Evolutionary conservation across 2,797 vertebrate species (phyloP), one percentile per base, ranked within the genome.

Genomic region (Rhinella marina): DNA sequence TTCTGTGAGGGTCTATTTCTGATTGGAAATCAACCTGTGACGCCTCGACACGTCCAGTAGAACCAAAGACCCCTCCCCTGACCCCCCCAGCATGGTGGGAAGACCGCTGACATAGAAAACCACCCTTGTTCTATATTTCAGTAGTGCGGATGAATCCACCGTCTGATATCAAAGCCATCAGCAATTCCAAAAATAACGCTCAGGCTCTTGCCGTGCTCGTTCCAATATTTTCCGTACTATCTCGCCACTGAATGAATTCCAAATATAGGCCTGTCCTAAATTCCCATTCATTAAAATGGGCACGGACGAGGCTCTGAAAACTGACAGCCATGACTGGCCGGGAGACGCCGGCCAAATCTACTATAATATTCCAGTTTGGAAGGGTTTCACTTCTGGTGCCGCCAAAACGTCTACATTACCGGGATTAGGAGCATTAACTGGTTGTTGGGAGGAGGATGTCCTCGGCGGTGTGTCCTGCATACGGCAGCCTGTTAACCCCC

Each of bases 371-470:
- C 84, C 79, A 83, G 80, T 75, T 86, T 89, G 88, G 88, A 89
- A 70, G 54, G 62, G 59, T 86, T 83, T 86, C 79, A 66, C 61
- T 76, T 62, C 79, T 76, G 80, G 70, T 72, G 84, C 76, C 80
- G 88, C 88, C 88, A 89, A 83, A 72, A 86, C 27, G 84, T 89
- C 88, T 89, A 79, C 79, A 89, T 89, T 89, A 89, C 88, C 84
- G 29, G 73, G 84, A 86, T 89, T 89, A 89, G 78, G 82, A 86
- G 84, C 72, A 86, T 86, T 82, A 86, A 88, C 88, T 82, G 88
- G 88, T 86, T 88, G 88, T 79, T 89, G 84, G 84, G 86, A 79
- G 16, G 62, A 82, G 72, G 59, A 32, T 14, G 29, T 52, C 66
- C 17, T 86, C 79, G 57, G 27, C 23, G 25, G 59, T 73, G 59